These are phyloP conservation scores for Ochropacha duplaris DNA, from an alignment of 2,888 invertebrate genomes.

Conservation along the genomic window DNA sequence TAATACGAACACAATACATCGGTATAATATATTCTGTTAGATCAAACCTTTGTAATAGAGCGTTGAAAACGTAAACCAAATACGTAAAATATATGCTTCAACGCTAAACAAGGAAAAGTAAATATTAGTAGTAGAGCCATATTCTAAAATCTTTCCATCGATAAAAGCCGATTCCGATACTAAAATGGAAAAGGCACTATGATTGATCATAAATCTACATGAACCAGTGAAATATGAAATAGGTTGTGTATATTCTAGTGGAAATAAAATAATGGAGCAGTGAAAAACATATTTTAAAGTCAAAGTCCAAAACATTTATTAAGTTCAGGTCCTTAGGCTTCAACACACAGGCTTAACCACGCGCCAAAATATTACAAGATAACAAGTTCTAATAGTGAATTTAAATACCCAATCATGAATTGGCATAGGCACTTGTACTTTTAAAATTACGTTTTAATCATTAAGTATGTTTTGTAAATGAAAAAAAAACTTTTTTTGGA, in stretches of 20 bases:
- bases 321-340: too few relatives aligned
- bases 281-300: not conserved
- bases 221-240: not conserved
- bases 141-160: not conserved
- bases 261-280: not conserved
- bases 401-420: too few relatives aligned
- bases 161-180: not conserved
- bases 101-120: not conserved
- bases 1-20: conserved; percentile 64
- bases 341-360: too few relatives aligned
- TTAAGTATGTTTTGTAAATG: too few relatives aligned
- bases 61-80: not conserved
- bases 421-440: too few relatives aligned
- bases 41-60: too few relatives aligned
- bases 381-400: too few relatives aligned
- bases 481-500: too few relatives aligned
- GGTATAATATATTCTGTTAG: too few relatives aligned
- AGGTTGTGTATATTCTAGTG: not conserved
- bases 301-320: too few relatives aligned
- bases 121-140: not conserved
- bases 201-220: not conserved
- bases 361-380: too few relatives aligned
- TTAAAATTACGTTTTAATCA: too few relatives aligned
- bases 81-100: not conserved
- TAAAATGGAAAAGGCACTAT: not conserved